A percentile compares a stretch with the other conserved stretches of the same genome.
Evolutionary conservation across 1,140 invertebrate genomes (phyloP).

Genomic region (Heliconius himera): DNA sequence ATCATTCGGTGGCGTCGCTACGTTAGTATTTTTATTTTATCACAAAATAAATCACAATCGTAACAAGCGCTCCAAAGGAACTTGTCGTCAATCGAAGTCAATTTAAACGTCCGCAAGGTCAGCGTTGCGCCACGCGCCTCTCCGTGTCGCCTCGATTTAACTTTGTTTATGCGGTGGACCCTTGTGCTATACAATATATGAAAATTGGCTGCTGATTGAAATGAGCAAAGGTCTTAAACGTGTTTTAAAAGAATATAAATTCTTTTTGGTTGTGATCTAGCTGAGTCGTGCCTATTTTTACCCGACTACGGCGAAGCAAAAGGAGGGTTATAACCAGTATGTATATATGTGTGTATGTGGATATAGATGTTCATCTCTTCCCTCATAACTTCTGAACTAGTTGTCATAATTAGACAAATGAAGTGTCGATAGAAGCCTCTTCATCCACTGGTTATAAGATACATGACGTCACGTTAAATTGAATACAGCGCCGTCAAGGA

Average conservation of each 20-base stretch:
- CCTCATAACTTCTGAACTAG: no score
- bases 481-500: no score
- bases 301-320: no score
- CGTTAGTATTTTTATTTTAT: background rate
- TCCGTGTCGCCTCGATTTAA: conserved; percentile 20
- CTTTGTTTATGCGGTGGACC: conserved; percentile 28
- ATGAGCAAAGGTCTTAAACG: conserved; percentile 14
- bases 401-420: no score
- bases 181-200: background rate
- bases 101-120: conserved; percentile 34
- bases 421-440: no score
- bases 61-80: conserved; percentile 1
- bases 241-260: background rate
- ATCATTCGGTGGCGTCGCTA: background rate
- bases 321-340: no score
- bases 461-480: no score
- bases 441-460: no score
- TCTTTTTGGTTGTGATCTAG: no score
- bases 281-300: no score
- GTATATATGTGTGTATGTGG: no score
- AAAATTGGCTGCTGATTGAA: background rate
- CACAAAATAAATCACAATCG: background rate
- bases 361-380: no score
- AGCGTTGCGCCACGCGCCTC: conserved; percentile 35
- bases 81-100: conserved; percentile 24